Conservation (phyloP, 1,140 invertebrate species). For the Caerostris darwini region DNA sequence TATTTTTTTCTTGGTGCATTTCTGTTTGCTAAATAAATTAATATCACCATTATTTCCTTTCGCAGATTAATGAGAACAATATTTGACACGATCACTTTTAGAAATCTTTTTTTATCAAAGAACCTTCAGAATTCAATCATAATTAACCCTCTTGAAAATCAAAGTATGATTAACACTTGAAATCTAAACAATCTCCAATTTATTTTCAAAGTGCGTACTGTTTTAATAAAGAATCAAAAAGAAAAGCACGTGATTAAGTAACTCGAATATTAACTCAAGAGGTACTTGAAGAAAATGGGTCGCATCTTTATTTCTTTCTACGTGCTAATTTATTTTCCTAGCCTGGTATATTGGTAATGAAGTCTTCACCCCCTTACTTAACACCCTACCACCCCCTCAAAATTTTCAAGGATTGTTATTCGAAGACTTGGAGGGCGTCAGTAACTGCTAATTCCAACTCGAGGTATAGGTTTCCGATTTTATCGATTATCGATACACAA, state of each 20-base stretch:
- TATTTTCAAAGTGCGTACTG: no score
- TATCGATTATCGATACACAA: not conserved
- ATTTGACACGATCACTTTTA: no score
- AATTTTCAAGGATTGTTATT: not conserved
- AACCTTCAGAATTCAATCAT: no score
- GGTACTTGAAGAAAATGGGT: not conserved
- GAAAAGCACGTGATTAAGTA: not conserved
- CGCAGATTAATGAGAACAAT: no score
- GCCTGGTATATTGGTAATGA: not conserved
- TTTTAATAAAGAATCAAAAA: no score
- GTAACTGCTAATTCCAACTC: not conserved
- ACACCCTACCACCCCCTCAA: not conserved
- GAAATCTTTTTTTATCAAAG: no score
- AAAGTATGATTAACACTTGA: no score
- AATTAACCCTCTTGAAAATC: no score
- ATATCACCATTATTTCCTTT: no score
- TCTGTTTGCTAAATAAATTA: no score
- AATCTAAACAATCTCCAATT: no score
- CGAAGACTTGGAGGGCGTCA: not conserved
- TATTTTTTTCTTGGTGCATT: no score
- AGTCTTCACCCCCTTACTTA: not conserved
- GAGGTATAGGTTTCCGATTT: conserved; percentile 9
- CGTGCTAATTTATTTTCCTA: not conserved
- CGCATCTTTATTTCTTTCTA: not conserved
- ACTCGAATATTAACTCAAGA: not conserved